Percentiles rank a stretch among this genome's conserved stretches.
phyloP scores from a whole-genome alignment of 2,888 invertebrate genomes.

The Biston stratarius region DNA sequence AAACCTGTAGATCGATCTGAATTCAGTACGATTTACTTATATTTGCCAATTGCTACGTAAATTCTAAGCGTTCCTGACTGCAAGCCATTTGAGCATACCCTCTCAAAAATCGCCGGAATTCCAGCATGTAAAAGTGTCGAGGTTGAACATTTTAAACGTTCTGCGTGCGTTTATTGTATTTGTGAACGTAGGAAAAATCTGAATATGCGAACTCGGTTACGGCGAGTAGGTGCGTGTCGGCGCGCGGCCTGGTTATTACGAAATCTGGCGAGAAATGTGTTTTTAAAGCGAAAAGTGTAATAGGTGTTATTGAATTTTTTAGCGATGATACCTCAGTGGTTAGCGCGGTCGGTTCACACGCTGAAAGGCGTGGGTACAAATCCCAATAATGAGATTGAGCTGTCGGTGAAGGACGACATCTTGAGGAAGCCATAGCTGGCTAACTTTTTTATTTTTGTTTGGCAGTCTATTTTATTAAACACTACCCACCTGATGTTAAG shows the following conservation, averaged over 20 bases:
- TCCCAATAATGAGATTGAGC: no score
- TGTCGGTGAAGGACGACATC: no score
- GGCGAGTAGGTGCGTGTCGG: conserved; percentile 17
- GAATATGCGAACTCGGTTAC: conserved; percentile 32
- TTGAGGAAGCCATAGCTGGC: no score
- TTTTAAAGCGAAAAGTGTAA: background rate
- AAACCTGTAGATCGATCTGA: no score
- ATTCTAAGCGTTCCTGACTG: background rate
- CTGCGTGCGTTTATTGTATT: conserved; percentile 35
- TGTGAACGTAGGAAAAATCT: conserved; percentile 28
- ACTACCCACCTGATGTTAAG: no score
- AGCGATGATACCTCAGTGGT: no score
- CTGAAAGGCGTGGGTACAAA: no score
- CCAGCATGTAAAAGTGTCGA: conserved; percentile 31
- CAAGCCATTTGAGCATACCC: conserved; percentile 4
- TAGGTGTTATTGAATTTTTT: background rate
- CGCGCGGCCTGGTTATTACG: conserved; percentile 7
- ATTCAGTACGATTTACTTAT: no score
- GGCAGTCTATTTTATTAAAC: no score
- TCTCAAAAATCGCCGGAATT: conserved; percentile 22
- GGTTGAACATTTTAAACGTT: conserved; percentile 22
- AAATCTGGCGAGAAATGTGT: background rate
- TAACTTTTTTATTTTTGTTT: no score
- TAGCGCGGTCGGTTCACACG: no score
- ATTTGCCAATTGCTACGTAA: no score